These are phyloP conservation scores for Portevinia maculata DNA, from an alignment of 2,888 invertebrate species.

Conservation along the genomic window DNA sequence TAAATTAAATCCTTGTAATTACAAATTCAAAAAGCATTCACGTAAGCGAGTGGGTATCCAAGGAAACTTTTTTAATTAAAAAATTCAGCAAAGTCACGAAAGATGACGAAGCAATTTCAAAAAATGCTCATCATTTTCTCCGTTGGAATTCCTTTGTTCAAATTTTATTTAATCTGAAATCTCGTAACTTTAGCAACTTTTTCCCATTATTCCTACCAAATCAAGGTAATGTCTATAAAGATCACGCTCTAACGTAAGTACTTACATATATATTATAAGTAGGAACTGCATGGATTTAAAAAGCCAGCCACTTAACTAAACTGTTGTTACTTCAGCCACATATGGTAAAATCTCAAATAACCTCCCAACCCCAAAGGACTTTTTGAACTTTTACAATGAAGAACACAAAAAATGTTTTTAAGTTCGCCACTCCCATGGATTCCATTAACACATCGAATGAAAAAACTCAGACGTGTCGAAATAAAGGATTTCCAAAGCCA, in stretches of 20 bases:
- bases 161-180: conserved; percentile 2
- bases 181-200: conserved; percentile 4
- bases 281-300: conserved; percentile 16
- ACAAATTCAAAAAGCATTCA: conserved; percentile 11
- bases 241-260: background rate
- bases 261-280: background rate
- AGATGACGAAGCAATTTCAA: conserved; percentile 5
- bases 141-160: conserved; percentile 39
- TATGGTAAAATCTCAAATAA: conserved; percentile 52
- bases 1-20: background rate
- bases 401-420: conserved; percentile 45
- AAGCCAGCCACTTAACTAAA: conserved; percentile 64
- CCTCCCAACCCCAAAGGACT: conserved; percentile 2
- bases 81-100: conserved; percentile 38
- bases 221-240: conserved; percentile 30
- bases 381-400: conserved; percentile 42
- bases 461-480: conserved; percentile 19
- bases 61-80: conserved; percentile 70
- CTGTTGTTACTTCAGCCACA: conserved; percentile 55
- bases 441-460: conserved; percentile 54
- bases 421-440: conserved; percentile 51
- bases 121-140: conserved; percentile 19
- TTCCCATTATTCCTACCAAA: conserved; percentile 16
- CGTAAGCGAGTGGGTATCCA: background rate
- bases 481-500: conserved; percentile 44